Percentiles rank a stretch among this genome's conserved stretches.
These are phyloP conservation scores for Conus canariensis DNA, from an alignment of 2,888 invertebrate species.

Conservation along the genomic window DNA sequence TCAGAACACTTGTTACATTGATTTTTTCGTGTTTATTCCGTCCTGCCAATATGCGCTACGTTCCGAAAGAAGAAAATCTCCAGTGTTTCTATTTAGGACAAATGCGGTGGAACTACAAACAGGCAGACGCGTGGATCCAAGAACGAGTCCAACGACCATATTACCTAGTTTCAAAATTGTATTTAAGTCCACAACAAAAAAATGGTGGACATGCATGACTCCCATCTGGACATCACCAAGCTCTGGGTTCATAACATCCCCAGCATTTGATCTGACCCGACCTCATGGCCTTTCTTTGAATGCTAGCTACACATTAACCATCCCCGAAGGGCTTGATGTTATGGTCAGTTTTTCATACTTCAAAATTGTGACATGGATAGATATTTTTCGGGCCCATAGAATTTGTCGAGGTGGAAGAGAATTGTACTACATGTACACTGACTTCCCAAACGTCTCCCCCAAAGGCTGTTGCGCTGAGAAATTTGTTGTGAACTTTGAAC, in stretches of 20 bases:
- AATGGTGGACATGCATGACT: background rate
- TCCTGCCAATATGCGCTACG: background rate
- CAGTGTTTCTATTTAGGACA: background rate
- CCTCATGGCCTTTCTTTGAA: background rate
- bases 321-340: background rate
- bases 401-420: background rate
- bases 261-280: background rate
- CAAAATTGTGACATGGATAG: background rate
- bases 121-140: too few relatives aligned
- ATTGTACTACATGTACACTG: background rate
- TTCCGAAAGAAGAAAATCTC: background rate
- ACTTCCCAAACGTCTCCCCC: background rate
- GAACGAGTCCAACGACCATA: background rate
- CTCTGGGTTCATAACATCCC: background rate
- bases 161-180: background rate
- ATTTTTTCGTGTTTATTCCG: background rate
- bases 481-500: background rate
- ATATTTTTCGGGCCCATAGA: background rate
- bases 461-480: too few relatives aligned
- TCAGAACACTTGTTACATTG: background rate
- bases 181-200: background rate
- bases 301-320: background rate
- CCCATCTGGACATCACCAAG: background rate
- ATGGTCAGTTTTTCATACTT: constrained; percentile 26
- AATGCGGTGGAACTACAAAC: background rate